These are phyloP conservation scores for Porites cylindrica DNA, from an alignment of 92 coral and sea anemone genomes.

Conservation along the genomic window DNA sequence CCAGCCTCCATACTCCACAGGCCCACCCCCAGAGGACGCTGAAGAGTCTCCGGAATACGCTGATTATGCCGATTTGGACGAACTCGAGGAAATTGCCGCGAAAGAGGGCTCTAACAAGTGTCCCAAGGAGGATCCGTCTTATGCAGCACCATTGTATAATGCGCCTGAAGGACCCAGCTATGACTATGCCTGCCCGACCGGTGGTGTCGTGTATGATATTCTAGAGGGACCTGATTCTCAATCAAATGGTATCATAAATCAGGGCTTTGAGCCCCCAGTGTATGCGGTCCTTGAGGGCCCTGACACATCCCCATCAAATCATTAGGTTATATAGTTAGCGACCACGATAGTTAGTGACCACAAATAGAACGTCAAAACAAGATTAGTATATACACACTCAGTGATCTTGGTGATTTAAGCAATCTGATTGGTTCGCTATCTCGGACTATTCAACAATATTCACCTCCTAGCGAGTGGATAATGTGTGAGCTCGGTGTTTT, in stretches of 20 bases:
- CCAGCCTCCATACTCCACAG: conserved; percentile 55
- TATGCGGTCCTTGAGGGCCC: conserved; percentile 49
- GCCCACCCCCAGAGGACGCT: conserved; percentile 42
- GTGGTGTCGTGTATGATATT: conserved; percentile 29
- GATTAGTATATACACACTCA: no score
- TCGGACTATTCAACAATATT: no score
- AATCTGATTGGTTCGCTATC: no score
- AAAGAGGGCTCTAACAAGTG: conserved; percentile 3
- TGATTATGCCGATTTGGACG: conserved; percentile 51
- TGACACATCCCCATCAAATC: background rate
- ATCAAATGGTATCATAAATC: background rate
- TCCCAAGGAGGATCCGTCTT: background rate
- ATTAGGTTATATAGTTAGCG: no score
- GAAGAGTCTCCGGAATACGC: conserved; percentile 47
- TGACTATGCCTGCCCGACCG: background rate
- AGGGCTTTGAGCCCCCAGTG: conserved; percentile 12
- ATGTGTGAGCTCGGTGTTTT: no score
- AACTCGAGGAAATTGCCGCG: conserved; percentile 38
- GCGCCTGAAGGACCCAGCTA: conserved; percentile 8
- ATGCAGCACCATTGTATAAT: conserved; percentile 9
- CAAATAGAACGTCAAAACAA: no score
- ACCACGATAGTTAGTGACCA: no score
- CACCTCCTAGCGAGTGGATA: no score
- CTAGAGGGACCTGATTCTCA: conserved; percentile 30
- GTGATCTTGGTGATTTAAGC: no score